Percentiles rank a stretch among this genome's conserved stretches.
phyloP scores from a whole-genome alignment of 2,113 vertebrate genomes.

The Dryoscopus gambensis region DNA sequence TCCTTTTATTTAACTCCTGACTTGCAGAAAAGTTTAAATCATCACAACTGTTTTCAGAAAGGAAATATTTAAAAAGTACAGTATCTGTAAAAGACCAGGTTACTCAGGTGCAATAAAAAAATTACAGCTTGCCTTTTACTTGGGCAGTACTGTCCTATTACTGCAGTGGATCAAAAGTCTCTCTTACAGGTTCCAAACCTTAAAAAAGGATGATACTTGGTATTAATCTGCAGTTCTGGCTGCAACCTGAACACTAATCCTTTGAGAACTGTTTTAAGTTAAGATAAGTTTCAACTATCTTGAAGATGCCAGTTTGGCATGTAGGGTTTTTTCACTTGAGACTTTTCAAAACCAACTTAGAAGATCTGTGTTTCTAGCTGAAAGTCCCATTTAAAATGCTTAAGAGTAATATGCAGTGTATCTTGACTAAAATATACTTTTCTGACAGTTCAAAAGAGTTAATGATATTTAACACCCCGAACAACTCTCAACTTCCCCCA shows the following conservation, averaged over 20 bases:
- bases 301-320: background rate
- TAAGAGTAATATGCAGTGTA: background rate
- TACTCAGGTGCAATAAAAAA: background rate
- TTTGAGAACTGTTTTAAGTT: background rate
- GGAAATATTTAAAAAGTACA: background rate
- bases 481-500: background rate
- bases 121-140: background rate
- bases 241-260: background rate
- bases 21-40: background rate
- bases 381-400: background rate
- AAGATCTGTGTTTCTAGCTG: background rate
- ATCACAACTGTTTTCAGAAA: background rate
- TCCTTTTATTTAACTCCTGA: background rate
- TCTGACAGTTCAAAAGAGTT: background rate
- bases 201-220: background rate
- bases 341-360: background rate
- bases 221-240: background rate
- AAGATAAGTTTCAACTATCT: background rate
- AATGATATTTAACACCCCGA: rapidly evolving
- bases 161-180: background rate
- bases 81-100: background rate
- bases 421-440: background rate
- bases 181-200: background rate
- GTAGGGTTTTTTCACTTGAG: background rate
- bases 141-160: background rate